Conservation (phyloP, 2,888 invertebrate species). For the Agonopterix heracliana region DNA sequence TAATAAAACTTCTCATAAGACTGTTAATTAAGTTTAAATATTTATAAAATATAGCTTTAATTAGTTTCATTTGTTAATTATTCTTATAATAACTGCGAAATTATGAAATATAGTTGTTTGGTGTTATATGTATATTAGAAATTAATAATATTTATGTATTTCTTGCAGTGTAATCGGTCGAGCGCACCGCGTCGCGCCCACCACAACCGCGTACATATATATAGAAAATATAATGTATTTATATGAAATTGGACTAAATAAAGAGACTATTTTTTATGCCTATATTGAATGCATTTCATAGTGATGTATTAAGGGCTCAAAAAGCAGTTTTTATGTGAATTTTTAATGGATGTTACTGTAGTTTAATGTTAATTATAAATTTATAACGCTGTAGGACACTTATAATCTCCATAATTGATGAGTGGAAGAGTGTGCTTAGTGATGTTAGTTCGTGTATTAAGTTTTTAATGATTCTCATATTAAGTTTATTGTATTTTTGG, state of each 20-base stretch:
- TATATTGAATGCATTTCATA: constrained; percentile 51
- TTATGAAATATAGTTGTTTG: neutral
- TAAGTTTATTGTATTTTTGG: constrained; percentile 18
- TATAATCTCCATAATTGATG: constrained; percentile 42
- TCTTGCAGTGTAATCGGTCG: constrained; percentile 51
- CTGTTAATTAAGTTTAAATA: neutral
- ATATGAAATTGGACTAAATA: constrained; percentile 8
- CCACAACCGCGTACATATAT: constrained; percentile 4
- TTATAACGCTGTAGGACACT: constrained; percentile 23
- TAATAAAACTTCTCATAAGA: neutral
- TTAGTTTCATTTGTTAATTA: constrained; percentile 39
- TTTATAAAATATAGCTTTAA: neutral
- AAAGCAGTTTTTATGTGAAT: constrained; percentile 67
- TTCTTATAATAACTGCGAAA: constrained; percentile 53
- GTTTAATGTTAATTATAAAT: constrained; percentile 25
- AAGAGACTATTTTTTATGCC: constrained; percentile 24
- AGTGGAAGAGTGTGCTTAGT: constrained; percentile 19
- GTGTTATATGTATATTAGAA: constrained; percentile 6
- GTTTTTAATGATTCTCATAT: constrained; percentile 41
- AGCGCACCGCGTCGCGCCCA: constrained; percentile 21
- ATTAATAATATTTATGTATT: constrained; percentile 24
- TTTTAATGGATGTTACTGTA: constrained; percentile 55
- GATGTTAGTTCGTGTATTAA: constrained; percentile 15
- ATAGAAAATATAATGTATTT: neutral
- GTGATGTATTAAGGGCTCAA: constrained; percentile 62